Conservation (phyloP, 1,140 invertebrate genomes). For the Helicorthomorpha holstii region DNA sequence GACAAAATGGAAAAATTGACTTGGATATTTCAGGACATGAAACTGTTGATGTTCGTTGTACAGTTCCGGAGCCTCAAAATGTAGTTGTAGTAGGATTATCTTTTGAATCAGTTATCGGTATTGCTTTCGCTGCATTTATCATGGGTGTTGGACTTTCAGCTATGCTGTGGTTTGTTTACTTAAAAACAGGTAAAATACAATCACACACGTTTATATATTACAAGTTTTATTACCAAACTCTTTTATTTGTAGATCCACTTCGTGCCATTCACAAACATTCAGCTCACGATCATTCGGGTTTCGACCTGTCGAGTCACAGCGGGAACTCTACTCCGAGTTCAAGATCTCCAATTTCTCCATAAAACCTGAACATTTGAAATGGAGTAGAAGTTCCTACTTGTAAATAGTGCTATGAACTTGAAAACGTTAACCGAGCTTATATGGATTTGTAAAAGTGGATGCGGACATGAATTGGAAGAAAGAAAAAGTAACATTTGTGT, state of each 20-base stretch:
- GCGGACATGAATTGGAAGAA: no score
- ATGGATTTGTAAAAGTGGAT: no score
- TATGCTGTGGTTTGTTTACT: constrained; percentile 32
- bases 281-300: constrained; percentile 17
- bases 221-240: neutral
- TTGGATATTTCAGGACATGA: neutral
- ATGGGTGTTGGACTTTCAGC: constrained; percentile 31
- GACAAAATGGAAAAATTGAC: neutral
- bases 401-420: no score
- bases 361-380: no score
- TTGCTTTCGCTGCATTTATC: constrained; percentile 33
- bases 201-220: no score
- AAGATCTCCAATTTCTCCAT: constrained; percentile 19
- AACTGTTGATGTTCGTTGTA: neutral
- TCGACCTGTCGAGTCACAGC: constrained; percentile 17
- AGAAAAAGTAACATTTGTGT: no score
- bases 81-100: constrained; percentile 27
- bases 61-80: constrained; percentile 6
- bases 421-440: no score
- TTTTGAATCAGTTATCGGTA: constrained; percentile 31
- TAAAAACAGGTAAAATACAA: constrained; percentile 27
- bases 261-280: constrained; percentile 9
- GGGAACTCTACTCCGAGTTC: constrained; percentile 18
- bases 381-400: no score
- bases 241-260: constrained; percentile 13